Base-by-base conservation (phyloP, 2,113 vertebrate species). In the Ia io region DNA sequence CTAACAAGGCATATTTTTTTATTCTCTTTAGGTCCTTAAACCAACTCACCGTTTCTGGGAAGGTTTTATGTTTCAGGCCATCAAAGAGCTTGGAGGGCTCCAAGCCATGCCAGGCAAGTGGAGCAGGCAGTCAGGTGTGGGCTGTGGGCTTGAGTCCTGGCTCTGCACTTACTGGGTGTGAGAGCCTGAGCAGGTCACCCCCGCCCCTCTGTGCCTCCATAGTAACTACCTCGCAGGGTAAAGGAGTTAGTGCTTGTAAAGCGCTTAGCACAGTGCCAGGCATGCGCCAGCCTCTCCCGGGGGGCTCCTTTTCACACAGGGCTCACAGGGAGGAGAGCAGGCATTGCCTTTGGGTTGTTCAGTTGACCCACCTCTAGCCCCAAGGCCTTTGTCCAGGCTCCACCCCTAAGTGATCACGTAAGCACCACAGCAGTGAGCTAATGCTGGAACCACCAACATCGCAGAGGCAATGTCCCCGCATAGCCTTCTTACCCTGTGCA, bases 401-500 rank as follows among this genome's bases (percentile, higher is more conserved):
- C 23, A 47, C 42, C 47, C 17, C 6, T 25, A 65, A 7, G 18
- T 1, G 6, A 3, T 65, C 25, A 14, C 32, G 14, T 84, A 35
- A 84, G 22, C 20, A 35, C 5, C 49, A 32, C 9, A n/a, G 69
- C 47, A 83, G 11, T 2, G 3, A 61, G 44, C n/a, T 13, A 32
- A 44, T 4, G 37, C 17, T 71, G 61, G n/a, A 59, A 37, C 2
- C 13, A 22, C 65, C 40, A 74, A 17, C 42, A 14, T 20, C 30
- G 11, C 77, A 32, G 44, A 35, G 77, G 49, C 4, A 4, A 5
- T 3, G 87, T 14, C 35, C 9, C 32, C 25, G 18, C 11, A 20
- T 5, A 11, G 84, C 1, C 32, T 28, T 73, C 98, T 99, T 97
- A 99, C 99, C 99, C 99, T 98, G 97, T 99, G 99, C 77, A 99